Percentiles rank a stretch among this genome's conserved stretches.
phyloP scores from a whole-genome alignment of 2,797 vertebrate genomes.

The Prionace glauca region DNA sequence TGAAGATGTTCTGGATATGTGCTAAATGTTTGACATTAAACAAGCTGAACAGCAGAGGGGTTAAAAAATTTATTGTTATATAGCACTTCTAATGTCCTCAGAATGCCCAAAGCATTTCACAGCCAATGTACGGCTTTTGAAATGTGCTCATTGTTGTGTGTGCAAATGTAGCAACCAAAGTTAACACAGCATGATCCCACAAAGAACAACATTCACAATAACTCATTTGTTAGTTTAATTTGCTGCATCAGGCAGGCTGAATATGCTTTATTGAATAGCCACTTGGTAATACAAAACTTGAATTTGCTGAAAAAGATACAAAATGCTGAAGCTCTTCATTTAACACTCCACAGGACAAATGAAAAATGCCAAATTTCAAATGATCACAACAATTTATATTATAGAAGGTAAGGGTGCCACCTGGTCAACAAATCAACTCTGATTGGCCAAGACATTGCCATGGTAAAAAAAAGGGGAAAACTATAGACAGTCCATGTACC shows the following conservation, averaged over 20 bases:
- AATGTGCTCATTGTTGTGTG: not conserved
- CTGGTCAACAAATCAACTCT: not conserved
- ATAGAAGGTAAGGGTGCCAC: not conserved
- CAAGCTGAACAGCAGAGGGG: too few species aligned
- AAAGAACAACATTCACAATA: not conserved
- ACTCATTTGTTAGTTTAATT: not conserved
- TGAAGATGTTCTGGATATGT: too few species aligned
- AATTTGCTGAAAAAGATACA: not conserved
- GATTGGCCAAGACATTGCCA: not conserved
- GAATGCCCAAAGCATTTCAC: not conserved
- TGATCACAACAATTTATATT: not conserved
- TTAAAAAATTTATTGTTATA: too few species aligned
- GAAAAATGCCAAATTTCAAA: not conserved
- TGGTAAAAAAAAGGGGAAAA: not conserved
- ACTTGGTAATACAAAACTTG: not conserved
- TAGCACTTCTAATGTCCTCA: too few species aligned
- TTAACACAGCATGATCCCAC: not conserved
- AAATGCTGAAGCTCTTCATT: too few species aligned
- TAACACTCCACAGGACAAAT: not conserved
- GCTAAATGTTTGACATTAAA: not conserved
- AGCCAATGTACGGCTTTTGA: not conserved
- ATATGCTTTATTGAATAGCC: not conserved
- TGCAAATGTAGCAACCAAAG: not conserved
- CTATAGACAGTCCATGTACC: not conserved
- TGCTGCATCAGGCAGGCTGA: not conserved